These are phyloP conservation scores for Artemia sinica DNA, from an alignment of 2,888 invertebrate genomes.

Conservation along the genomic window DNA sequence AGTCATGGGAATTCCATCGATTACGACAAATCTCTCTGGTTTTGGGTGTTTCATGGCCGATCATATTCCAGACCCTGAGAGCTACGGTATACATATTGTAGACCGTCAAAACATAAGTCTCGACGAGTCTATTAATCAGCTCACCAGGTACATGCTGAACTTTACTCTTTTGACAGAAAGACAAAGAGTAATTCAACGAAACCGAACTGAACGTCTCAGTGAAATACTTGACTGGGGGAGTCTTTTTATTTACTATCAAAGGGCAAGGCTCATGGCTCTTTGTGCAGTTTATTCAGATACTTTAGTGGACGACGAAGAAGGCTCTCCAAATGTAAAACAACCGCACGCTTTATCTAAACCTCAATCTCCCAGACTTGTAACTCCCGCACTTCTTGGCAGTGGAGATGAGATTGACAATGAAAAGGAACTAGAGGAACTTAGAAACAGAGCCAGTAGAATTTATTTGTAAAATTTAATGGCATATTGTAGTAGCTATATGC, in stretches of 20 bases:
- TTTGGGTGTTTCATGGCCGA: conserved; percentile 98
- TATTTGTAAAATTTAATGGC: too few species aligned
- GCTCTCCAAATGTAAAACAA: conserved; percentile 51
- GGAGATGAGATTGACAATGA: conserved; percentile 71
- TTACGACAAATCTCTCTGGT: conserved; percentile 91
- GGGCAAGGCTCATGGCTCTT: conserved; percentile 77
- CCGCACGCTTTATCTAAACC: conserved; percentile 78
- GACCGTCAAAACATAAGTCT: conserved; percentile 79
- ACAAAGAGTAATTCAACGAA: conserved; percentile 92
- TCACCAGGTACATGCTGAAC: conserved; percentile 80
- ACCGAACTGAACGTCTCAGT: conserved; percentile 86
- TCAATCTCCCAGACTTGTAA: conserved; percentile 65
- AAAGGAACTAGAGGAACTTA: conserved; percentile 48
- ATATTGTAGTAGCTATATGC: too few species aligned
- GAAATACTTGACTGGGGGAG: conserved; percentile 97
- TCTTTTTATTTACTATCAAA: conserved; percentile 88
- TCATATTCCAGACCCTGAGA: conserved; percentile 89
- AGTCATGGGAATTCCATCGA: conserved; percentile 44
- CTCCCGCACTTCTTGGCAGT: conserved; percentile 69
- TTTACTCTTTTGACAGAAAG: conserved; percentile 73
- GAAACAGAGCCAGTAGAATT: too few species aligned
- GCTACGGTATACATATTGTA: conserved; percentile 95
- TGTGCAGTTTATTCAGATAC: conserved; percentile 68
- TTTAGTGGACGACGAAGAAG: conserved; percentile 46
- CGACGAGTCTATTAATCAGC: conserved; percentile 76